phyloP scores from a whole-genome alignment of 2,797 vertebrate genomes.

The Sebastes oblongus region DNA sequence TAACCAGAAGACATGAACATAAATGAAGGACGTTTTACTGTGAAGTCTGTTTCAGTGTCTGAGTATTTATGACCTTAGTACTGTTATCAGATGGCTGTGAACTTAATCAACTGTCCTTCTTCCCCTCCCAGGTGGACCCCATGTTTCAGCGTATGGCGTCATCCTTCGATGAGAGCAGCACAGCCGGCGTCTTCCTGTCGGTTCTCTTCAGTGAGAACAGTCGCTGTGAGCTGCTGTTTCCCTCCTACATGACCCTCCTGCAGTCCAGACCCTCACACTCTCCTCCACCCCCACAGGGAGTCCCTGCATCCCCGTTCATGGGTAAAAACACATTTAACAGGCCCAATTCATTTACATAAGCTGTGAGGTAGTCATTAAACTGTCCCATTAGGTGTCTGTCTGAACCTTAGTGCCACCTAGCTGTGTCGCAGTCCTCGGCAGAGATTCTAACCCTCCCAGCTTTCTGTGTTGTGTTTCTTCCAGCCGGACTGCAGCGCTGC shows the following conservation, averaged over 20 bases:
- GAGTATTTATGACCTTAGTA: background rate
- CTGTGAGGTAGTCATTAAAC: background rate
- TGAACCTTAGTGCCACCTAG: background rate
- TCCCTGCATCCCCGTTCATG: conserved; percentile 79
- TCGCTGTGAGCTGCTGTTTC: conserved; percentile 87
- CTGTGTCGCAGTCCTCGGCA: background rate
- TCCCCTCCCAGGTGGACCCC: conserved; percentile 87
- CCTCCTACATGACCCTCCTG: conserved; percentile 83
- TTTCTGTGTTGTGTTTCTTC: background rate
- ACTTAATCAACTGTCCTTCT: background rate
- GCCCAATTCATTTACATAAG: background rate
- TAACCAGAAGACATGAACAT: background rate
- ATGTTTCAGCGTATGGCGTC: conserved; percentile 90
- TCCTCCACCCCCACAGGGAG: conserved; percentile 68
- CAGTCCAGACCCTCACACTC: conserved; percentile 70
- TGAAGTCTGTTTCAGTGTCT: background rate
- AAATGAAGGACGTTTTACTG: background rate
- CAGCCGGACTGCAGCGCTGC: conserved; percentile 82
- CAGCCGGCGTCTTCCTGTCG: conserved; percentile 88
- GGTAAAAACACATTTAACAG: conserved; percentile 67
- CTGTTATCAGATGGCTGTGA: background rate
- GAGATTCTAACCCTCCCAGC: background rate
- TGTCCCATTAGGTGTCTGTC: background rate
- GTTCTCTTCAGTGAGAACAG: conserved; percentile 85
- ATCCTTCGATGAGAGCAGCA: conserved; percentile 92